phyloP scores from a whole-genome alignment of 2,113 vertebrate genomes.

The Poeciliopsis occidentalis region DNA sequence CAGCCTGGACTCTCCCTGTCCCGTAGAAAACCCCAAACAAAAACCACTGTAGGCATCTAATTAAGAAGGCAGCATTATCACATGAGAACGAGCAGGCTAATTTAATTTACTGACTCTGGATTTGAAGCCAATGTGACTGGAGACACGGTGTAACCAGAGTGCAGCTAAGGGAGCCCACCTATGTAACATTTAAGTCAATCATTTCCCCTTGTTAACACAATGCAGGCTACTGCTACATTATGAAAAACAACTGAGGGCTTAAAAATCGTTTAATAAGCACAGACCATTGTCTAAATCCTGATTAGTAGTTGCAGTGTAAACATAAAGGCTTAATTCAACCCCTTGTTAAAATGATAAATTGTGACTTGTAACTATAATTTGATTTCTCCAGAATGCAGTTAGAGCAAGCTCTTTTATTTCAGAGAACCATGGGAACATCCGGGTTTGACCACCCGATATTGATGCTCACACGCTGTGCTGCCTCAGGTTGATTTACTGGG shows the following conservation, averaged over 20 bases:
- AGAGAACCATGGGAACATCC: not conserved
- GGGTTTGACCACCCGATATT: not conserved
- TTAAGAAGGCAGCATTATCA: slow-evolving; percentile 39
- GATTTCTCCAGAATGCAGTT: too few species aligned
- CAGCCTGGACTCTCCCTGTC: not conserved
- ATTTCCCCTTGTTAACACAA: not conserved
- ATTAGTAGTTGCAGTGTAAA: too few species aligned
- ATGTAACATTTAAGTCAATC: not conserved
- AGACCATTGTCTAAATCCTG: too few species aligned
- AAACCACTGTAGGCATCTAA: slow-evolving; percentile 16
- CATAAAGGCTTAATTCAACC: too few species aligned
- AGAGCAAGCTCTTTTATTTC: not conserved
- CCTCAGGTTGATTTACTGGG: not conserved
- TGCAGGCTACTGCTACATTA: too few species aligned
- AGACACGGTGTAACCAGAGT: not conserved
- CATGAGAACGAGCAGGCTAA: slow-evolving; percentile 52
- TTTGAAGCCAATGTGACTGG: not conserved
- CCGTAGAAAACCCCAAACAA: not conserved
- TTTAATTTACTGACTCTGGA: slow-evolving; percentile 43
- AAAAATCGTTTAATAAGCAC: too few species aligned
- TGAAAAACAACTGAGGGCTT: too few species aligned
- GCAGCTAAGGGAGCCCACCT: not conserved
- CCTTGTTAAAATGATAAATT: too few species aligned
- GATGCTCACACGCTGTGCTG: not conserved
- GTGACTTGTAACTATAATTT: not conserved